Conservation (phyloP, 2,113 vertebrate genomes). For the Genyomyrus donnyi region DNA sequence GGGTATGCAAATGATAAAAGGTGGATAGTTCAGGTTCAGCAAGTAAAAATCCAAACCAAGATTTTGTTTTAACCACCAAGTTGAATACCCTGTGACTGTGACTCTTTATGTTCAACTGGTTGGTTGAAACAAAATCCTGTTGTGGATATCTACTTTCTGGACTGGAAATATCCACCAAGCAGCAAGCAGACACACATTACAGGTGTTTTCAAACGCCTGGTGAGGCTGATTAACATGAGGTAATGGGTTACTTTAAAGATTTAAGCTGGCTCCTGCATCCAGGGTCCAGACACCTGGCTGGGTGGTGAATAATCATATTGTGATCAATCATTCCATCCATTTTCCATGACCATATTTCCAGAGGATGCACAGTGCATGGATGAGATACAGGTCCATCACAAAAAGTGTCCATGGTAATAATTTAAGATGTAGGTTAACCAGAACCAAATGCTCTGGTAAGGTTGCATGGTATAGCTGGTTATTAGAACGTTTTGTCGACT, state of each 20-base stretch:
- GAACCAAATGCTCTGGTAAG: not conserved
- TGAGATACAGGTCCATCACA: not conserved
- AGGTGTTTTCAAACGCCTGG: not conserved
- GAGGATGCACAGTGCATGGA: not conserved
- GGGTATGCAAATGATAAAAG: not conserved
- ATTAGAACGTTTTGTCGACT: not conserved
- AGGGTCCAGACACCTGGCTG: not conserved
- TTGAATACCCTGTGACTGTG: not conserved
- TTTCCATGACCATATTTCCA: not conserved
- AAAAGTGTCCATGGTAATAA: not conserved
- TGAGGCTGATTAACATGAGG: not conserved
- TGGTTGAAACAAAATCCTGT: not conserved
- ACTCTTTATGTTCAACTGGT: not conserved
- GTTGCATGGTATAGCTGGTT: not conserved
- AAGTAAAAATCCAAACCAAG: not conserved
- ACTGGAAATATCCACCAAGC: not conserved
- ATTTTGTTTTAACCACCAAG: not conserved
- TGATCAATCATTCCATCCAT: not conserved
- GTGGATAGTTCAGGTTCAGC: not conserved
- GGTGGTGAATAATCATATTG: not conserved
- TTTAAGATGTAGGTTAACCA: not conserved
- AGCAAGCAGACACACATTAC: not conserved
- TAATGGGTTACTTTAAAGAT: not conserved
- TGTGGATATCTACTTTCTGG: not conserved
- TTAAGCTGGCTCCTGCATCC: not conserved